phyloP scores from a whole-genome alignment of 35 echinoderm and acorn worm genomes.

The Anneissia japonica region DNA sequence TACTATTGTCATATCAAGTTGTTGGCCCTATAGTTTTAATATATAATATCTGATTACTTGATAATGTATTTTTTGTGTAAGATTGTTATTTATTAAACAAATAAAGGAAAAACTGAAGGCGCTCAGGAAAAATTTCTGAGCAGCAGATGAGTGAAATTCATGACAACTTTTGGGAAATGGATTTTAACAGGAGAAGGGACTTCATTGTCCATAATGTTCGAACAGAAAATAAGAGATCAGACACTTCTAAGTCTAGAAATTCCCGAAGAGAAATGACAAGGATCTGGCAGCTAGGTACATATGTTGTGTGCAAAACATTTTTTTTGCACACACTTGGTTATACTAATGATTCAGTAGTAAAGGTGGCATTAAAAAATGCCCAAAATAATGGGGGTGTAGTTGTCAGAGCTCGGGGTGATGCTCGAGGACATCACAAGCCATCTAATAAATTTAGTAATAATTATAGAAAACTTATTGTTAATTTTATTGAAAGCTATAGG shows the following conservation, averaged over 20 bases:
- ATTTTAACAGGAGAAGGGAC: background rate
- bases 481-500: constrained; percentile 7
- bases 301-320: constrained; percentile 21
- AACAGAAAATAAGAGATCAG: background rate
- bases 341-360: background rate
- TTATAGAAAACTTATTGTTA: background rate
- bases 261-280: background rate
- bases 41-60: no score
- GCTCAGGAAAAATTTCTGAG: no score
- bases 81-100: no score
- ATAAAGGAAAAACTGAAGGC: no score
- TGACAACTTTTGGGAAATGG: constrained; percentile 8
- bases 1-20: no score
- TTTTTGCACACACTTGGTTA: constrained; percentile 24
- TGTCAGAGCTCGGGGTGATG: background rate
- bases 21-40: no score
- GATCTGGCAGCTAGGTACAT: background rate
- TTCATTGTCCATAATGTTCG: constrained; percentile 6
- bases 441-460: constrained; percentile 11
- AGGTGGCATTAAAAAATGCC: background rate
- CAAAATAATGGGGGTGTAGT: background rate
- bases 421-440: background rate
- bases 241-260: no score
- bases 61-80: no score
- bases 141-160: no score